Evolutionary conservation across 2,888 invertebrate genomes (phyloP).

Genomic region (Meiosimyza decipiens): DNA sequence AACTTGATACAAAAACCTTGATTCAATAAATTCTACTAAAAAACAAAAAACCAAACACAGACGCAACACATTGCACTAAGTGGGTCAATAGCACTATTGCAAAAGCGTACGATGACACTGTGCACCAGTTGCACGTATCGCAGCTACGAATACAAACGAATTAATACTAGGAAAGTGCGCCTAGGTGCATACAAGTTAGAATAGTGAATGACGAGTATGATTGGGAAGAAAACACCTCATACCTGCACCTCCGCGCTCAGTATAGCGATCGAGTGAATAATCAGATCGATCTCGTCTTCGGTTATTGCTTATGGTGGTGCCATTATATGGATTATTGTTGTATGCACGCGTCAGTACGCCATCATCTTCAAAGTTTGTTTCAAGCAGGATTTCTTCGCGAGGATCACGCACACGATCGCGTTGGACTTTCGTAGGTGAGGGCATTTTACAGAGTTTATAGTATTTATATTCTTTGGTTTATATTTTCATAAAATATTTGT

Average conservation of each 20-base stretch:
- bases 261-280: constrained; percentile 65
- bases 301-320: constrained; percentile 51
- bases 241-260: constrained; percentile 62
- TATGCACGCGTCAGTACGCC: constrained; percentile 65
- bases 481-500: neutral
- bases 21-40: no score
- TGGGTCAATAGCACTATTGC: no score
- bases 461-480: neutral
- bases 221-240: constrained; percentile 39
- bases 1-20: no score
- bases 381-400: constrained; percentile 66
- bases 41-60: no score
- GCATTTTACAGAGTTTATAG: constrained; percentile 46
- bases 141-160: constrained; percentile 23
- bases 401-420: constrained; percentile 65
- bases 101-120: no score
- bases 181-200: neutral
- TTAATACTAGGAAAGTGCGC: constrained; percentile 6
- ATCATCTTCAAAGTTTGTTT: constrained; percentile 68
- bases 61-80: no score
- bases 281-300: constrained; percentile 61
- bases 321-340: constrained; percentile 59
- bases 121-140: neutral
- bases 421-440: constrained; percentile 50
- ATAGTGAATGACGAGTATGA: neutral